These are phyloP conservation scores for Tricholauxania praeusta DNA, from an alignment of 2,888 invertebrate genomes.

Conservation along the genomic window DNA sequence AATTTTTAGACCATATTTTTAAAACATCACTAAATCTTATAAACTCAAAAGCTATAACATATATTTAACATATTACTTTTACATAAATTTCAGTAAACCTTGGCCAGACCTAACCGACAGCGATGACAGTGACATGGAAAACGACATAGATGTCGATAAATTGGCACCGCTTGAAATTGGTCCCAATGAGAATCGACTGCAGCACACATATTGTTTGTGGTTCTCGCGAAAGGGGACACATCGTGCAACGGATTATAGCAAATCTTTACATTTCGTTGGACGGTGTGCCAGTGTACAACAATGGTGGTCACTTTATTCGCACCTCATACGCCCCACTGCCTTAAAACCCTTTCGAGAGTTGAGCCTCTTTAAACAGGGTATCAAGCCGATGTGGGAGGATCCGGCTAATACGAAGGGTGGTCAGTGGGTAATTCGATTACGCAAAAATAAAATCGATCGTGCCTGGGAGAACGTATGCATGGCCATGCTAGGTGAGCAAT, in stretches of 20 bases:
- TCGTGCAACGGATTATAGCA: conserved; percentile 66
- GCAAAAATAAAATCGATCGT: conserved; percentile 93
- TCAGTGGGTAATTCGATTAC: conserved; percentile 96
- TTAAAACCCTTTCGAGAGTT: conserved; percentile 92
- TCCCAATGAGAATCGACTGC: conserved; percentile 90
- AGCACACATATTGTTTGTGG: conserved; percentile 96
- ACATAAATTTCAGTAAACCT: conserved; percentile 55
- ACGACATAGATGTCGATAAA: conserved; percentile 71
- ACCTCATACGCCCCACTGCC: conserved; percentile 90
- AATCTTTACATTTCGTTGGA: conserved; percentile 86
- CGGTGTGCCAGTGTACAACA: conserved; percentile 94
- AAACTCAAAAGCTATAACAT: background rate
- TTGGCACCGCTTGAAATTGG: conserved; percentile 79
- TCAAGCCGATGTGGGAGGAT: conserved; percentile 99
- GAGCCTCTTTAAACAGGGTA: conserved; percentile 96
- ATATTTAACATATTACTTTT: background rate
- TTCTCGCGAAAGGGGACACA: conserved; percentile 74
- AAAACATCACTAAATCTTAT: no score
- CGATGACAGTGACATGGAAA: conserved; percentile 77
- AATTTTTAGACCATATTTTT: no score
- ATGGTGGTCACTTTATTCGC: conserved; percentile 97
- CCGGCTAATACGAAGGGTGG: conserved; percentile 96
- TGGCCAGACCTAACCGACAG: conserved; percentile 69
- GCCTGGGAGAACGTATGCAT: conserved; percentile 99
- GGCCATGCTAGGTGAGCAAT: conserved; percentile 99